Conservation (phyloP, 2,888 invertebrate genomes). For the Meta bourneti region DNA sequence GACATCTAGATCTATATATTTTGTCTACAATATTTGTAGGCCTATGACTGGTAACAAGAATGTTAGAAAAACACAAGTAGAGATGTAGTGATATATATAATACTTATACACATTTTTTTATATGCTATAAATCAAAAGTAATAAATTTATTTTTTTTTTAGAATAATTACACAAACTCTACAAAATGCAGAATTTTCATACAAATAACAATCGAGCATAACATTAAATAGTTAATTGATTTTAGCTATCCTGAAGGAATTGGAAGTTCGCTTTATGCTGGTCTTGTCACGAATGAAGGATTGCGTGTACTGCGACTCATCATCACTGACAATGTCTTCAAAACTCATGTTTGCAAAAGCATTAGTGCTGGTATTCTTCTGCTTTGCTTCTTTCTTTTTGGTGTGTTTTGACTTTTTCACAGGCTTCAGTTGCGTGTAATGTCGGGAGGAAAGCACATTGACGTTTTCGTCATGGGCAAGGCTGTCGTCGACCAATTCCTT, state of each 20-base stretch:
- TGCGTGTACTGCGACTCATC: conserved; percentile 74
- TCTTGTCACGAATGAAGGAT: conserved; percentile 66
- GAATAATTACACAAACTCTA: conserved; percentile 71
- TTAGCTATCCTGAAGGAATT: conserved; percentile 74
- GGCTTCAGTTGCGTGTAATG: conserved; percentile 74
- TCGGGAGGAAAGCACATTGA: conserved; percentile 69
- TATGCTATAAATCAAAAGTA: conserved; percentile 71
- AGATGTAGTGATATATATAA: conserved; percentile 49
- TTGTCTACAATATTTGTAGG: conserved; percentile 62
- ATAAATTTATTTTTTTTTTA: conserved; percentile 72
- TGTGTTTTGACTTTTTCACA: conserved; percentile 69
- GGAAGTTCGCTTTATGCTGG: conserved; percentile 73
- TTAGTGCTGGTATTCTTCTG: conserved; percentile 70
- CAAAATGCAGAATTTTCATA: conserved; percentile 60
- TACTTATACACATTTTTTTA: conserved; percentile 50
- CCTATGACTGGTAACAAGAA: conserved; percentile 60
- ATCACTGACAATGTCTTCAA: conserved; percentile 77
- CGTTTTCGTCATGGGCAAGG: conserved; percentile 75
- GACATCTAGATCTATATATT: conserved; percentile 71
- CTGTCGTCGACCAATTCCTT: conserved; percentile 76
- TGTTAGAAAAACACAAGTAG: conserved; percentile 34
- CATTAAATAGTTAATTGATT: conserved; percentile 60
- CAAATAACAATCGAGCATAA: conserved; percentile 55
- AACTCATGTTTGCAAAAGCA: conserved; percentile 78
- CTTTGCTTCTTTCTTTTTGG: conserved; percentile 75